Percentiles rank a stretch among this genome's conserved stretches.
These are phyloP conservation scores for Acanthococcus lagerstroemiae DNA, from an alignment of 2,888 invertebrate species.

Conservation along the genomic window DNA sequence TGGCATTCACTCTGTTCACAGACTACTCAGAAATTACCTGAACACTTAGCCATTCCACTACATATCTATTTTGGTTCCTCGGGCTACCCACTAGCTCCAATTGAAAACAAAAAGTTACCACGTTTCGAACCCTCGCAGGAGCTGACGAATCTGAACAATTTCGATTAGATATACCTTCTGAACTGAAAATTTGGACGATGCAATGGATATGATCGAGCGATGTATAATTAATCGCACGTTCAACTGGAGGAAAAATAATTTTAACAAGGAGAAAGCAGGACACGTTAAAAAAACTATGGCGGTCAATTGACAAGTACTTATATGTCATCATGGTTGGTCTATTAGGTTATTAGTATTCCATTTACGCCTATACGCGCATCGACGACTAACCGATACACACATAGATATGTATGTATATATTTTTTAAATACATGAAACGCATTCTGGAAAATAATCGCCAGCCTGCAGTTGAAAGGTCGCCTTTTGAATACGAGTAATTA, in stretches of 20 bases:
- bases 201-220: no score
- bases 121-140: no score
- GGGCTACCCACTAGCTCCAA: no score
- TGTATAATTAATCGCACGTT: neutral
- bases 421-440: neutral
- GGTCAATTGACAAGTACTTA: neutral
- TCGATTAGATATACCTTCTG: no score
- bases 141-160: no score
- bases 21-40: no score
- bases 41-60: no score
- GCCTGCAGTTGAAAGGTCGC: neutral
- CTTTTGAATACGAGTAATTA: no score
- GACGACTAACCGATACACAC: neutral
- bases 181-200: no score
- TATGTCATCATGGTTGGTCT: neutral
- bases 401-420: neutral
- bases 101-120: no score
- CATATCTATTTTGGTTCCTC: no score
- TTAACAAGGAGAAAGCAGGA: neutral
- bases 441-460: neutral
- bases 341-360: neutral
- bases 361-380: neutral
- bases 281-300: neutral
- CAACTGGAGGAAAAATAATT: neutral
- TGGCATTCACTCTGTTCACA: no score